These are phyloP conservation scores for Cydia pomonella DNA, from an alignment of 1,140 invertebrate species.

Conservation along the genomic window DNA sequence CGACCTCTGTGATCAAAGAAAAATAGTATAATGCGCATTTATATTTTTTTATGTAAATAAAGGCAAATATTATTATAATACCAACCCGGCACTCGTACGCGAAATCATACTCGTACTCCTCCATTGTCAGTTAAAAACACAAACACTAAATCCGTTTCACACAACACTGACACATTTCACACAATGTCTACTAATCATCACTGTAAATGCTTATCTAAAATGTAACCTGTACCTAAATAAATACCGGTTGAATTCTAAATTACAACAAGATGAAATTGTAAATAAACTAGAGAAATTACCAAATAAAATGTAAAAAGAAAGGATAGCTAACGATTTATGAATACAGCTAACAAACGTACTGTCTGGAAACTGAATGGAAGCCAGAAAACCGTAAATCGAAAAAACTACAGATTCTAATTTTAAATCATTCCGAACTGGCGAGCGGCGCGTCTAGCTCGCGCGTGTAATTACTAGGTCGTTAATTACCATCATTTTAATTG, in stretches of 20 bases:
- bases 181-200: conserved; percentile 21
- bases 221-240: conserved; percentile 48
- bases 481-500: conserved; percentile 1
- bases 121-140: conserved; percentile 63
- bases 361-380: conserved; percentile 72
- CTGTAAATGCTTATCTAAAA: conserved; percentile 32
- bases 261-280: conserved; percentile 31
- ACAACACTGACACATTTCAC: conserved; percentile 56
- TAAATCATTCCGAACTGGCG: conserved; percentile 73
- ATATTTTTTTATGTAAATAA: conserved; percentile 29
- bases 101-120: conserved; percentile 82
- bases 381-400: conserved; percentile 66
- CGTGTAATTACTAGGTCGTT: conserved; percentile 41
- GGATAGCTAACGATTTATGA: conserved; percentile 33
- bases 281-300: conserved; percentile 24
- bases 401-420: conserved; percentile 69
- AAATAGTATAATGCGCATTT: conserved; percentile 2
- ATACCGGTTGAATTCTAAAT: neutral
- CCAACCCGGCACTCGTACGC: conserved; percentile 83
- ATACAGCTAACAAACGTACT: conserved; percentile 53
- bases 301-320: conserved; percentile 30
- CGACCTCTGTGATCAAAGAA: neutral
- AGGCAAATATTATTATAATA: conserved; percentile 46
- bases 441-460: conserved; percentile 57
- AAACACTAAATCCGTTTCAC: conserved; percentile 47